Evolutionary conservation across 2,797 vertebrate genomes (phyloP).

Genomic region (Botia almorhae): DNA sequence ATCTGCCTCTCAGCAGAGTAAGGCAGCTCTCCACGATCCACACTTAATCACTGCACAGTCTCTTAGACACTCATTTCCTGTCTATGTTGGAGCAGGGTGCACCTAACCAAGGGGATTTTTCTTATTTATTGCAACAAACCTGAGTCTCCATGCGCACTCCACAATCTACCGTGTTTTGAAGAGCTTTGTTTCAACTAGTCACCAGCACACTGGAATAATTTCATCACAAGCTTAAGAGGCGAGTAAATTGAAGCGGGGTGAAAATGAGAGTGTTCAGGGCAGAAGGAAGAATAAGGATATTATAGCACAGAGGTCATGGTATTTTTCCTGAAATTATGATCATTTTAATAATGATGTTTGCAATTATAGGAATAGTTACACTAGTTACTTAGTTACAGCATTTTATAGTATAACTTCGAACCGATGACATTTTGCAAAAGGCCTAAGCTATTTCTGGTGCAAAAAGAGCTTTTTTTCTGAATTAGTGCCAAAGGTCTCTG

Average conservation of each 20-base stretch:
- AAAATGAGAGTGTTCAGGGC: conserved; percentile 8
- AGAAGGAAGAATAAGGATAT: conserved; percentile 11
- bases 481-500: neutral
- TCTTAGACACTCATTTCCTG: conserved; percentile 53
- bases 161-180: neutral
- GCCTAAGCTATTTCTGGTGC: neutral
- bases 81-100: conserved; percentile 29
- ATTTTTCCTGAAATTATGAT: neutral
- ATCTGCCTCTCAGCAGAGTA: conserved; percentile 47
- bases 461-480: conserved; percentile 8
- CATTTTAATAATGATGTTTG: neutral
- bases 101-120: conserved; percentile 43
- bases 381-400: neutral
- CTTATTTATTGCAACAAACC: conserved; percentile 35
- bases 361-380: neutral
- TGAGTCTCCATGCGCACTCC: neutral
- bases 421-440: neutral
- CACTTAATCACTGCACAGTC: conserved; percentile 52
- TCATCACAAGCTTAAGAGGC: conserved; percentile 32
- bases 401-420: conserved; percentile 3
- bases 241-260: conserved; percentile 22
- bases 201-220: conserved; percentile 18
- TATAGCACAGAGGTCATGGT: neutral
- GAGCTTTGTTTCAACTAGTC: conserved; percentile 24
- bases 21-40: conserved; percentile 44